Conservation (phyloP, 2,113 vertebrate genomes). For the Erythrolamprus reginae region DNA sequence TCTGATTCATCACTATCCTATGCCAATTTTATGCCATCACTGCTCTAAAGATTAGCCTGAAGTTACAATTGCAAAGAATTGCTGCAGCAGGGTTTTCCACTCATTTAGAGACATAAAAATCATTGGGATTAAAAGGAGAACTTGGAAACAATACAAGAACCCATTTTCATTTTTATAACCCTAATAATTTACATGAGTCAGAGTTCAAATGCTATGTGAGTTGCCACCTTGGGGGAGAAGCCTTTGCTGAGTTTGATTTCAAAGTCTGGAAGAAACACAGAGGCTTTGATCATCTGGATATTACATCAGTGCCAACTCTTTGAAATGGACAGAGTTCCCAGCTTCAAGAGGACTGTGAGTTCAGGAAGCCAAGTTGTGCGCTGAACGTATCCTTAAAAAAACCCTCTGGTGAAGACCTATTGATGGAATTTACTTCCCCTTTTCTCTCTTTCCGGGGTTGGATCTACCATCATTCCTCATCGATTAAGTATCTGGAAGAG, state of each 20-base stretch:
- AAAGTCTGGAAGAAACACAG: neutral
- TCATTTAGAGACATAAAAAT: neutral
- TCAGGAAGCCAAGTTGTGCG: neutral
- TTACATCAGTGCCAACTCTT: neutral
- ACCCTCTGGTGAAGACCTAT: neutral
- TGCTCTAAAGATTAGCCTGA: slow-evolving; percentile 6
- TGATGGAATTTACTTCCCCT: neutral
- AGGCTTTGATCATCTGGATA: neutral
- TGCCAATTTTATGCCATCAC: neutral
- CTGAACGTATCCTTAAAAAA: neutral
- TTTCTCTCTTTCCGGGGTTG: neutral
- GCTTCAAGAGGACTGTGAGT: neutral
- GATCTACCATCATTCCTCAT: neutral
- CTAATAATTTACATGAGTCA: neutral
- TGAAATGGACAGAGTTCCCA: neutral
- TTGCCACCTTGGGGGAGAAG: neutral
- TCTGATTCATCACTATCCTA: neutral
- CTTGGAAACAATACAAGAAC: neutral
- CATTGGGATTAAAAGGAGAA: neutral
- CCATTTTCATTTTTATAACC: neutral
- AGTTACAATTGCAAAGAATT: neutral
- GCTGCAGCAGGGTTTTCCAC: neutral
- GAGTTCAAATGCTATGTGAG: neutral
- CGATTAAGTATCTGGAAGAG: neutral
- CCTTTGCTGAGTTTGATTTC: neutral